A percentile compares a stretch with the other conserved stretches of the same genome.
These are phyloP conservation scores for Sarotherodon lohbergeri DNA, from an alignment of 2,113 vertebrate species.

Conservation along the genomic window DNA sequence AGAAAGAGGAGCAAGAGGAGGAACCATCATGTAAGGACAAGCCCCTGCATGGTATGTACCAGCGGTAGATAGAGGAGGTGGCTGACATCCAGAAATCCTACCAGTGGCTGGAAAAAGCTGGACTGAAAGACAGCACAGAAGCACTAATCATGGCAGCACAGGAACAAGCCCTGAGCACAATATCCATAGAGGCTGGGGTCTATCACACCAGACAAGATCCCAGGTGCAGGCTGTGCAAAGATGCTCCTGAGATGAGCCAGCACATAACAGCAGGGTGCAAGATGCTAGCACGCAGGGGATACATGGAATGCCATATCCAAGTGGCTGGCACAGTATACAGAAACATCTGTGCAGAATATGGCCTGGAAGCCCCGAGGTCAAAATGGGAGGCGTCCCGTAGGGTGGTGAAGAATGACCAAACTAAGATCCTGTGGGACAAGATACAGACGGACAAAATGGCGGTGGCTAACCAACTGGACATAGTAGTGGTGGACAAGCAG, in stretches of 20 bases:
- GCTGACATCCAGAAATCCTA: background rate
- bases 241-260: background rate
- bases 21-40: background rate
- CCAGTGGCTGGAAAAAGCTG: background rate
- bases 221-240: background rate
- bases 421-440: background rate
- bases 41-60: background rate
- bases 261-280: background rate
- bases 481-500: background rate
- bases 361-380: background rate
- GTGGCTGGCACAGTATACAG: rapidly evolving
- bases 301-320: background rate
- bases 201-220: background rate
- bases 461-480: background rate
- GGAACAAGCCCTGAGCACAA: background rate
- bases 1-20: background rate
- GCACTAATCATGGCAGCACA: background rate
- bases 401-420: background rate
- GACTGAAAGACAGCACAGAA: background rate
- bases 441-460: background rate
- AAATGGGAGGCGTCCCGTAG: background rate
- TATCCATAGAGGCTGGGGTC: background rate
- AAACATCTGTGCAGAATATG: background rate
- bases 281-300: background rate
- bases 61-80: rapidly evolving